Percentiles rank a stretch among this genome's conserved stretches.
Evolutionary conservation across 2,888 invertebrate genomes (phyloP).

Genomic region (Diabrotica balteata): DNA sequence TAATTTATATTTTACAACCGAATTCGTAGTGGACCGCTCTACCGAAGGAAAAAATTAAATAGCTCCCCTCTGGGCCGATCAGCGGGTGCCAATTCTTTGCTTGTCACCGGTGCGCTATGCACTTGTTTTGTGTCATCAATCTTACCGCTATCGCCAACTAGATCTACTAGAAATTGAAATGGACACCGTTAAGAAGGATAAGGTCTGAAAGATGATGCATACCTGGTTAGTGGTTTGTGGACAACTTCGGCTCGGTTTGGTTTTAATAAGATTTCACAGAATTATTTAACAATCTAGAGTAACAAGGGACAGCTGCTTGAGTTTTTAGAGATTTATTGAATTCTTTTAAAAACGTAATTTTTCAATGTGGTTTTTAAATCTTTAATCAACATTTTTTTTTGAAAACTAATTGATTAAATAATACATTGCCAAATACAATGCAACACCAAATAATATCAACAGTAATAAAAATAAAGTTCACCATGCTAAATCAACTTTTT

Average conservation of each 20-base stretch:
- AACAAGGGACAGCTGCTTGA: too few species aligned
- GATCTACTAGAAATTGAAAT: constrained; percentile 40
- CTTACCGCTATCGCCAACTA: constrained; percentile 45
- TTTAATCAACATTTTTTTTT: too few species aligned
- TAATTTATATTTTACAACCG: background rate
- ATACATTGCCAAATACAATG: too few species aligned
- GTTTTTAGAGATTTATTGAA: too few species aligned
- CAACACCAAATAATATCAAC: too few species aligned
- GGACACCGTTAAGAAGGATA: constrained; percentile 26
- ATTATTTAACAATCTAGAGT: background rate
- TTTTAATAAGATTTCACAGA: constrained; percentile 11
- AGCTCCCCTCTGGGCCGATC: constrained; percentile 36
- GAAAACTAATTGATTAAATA: too few species aligned
- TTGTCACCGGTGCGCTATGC: constrained; percentile 47
- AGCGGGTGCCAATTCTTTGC: constrained; percentile 47
- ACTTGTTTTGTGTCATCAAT: constrained; percentile 46
- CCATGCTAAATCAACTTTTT: too few species aligned
- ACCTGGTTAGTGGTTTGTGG: constrained; percentile 29
- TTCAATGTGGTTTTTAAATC: too few species aligned
- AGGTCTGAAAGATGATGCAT: constrained; percentile 22
- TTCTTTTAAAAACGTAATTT: too few species aligned
- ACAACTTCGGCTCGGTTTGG: background rate
- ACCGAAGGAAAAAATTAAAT: constrained; percentile 14
- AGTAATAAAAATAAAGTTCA: too few species aligned
- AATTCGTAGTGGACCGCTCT: constrained; percentile 7